phyloP scores from a whole-genome alignment of 2,888 invertebrate species.

The Capitulum mitella region DNA sequence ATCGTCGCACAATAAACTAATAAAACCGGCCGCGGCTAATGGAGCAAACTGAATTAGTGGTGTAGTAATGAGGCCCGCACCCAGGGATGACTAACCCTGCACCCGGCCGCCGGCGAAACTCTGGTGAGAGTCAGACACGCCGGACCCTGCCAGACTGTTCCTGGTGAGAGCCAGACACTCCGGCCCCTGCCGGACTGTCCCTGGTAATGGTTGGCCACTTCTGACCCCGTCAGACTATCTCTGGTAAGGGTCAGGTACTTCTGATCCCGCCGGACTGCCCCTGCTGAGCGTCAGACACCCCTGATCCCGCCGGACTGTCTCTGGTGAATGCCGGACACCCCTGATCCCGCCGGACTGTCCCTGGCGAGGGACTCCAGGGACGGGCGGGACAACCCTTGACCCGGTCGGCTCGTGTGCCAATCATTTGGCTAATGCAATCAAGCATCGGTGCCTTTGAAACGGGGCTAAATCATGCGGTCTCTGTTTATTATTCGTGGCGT shows the following conservation, averaged over 20 bases:
- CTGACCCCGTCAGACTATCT: too few relatives aligned
- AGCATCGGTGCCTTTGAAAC: slow-evolving; percentile 19
- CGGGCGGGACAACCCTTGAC: neutral
- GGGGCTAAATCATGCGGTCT: neutral
- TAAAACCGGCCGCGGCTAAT: neutral
- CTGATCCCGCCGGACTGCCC: too few relatives aligned
- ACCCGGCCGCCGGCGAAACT: neutral
- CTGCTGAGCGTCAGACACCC: too few relatives aligned
- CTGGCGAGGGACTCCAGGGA: too few relatives aligned
- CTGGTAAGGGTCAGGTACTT: too few relatives aligned
- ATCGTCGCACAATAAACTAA: neutral
- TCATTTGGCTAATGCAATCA: slow-evolving; percentile 23
- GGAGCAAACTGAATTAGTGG: neutral
- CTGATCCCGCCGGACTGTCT: too few relatives aligned
- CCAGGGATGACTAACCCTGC: neutral
- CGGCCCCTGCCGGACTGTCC: too few relatives aligned
- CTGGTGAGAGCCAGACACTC: too few relatives aligned
- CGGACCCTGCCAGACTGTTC: too few relatives aligned
- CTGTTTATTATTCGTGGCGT: slow-evolving; percentile 2
- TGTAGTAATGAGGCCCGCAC: neutral
- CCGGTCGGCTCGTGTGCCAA: neutral
- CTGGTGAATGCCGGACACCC: too few relatives aligned
- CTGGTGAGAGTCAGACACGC: neutral
- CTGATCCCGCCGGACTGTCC: too few relatives aligned
- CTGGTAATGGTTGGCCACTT: too few relatives aligned